These are phyloP conservation scores for Bilobella aurantiaca DNA, from an alignment of 1,140 invertebrate species.

Conservation along the genomic window DNA sequence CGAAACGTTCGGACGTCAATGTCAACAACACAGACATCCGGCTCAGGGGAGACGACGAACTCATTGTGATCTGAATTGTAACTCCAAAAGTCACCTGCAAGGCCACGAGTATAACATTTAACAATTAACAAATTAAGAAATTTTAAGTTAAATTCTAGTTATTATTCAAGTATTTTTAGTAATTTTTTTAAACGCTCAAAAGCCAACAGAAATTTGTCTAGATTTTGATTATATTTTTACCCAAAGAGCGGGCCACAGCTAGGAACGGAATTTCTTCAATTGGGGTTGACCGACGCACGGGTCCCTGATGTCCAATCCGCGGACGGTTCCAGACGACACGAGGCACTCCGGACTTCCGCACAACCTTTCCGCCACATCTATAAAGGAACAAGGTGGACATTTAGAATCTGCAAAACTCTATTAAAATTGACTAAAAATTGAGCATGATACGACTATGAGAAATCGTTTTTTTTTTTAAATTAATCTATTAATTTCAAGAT, in stretches of 20 bases:
- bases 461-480: too few species aligned
- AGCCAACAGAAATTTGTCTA: too few species aligned
- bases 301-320: conserved; percentile 51
- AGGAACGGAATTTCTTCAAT: conserved; percentile 94
- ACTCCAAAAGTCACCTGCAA: conserved; percentile 83
- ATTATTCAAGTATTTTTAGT: too few species aligned
- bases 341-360: conserved; percentile 78
- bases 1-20: conserved; percentile 67
- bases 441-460: too few species aligned
- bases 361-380: conserved; percentile 49
- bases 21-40: conserved; percentile 77
- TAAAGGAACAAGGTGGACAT: not conserved
- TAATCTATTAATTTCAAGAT: too few species aligned
- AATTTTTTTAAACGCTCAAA: too few species aligned
- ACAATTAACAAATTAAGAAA: not conserved
- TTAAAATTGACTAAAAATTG: not conserved
- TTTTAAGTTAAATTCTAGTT: too few species aligned
- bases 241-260: conserved; percentile 85
- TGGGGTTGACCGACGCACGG: conserved; percentile 66
- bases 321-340: conserved; percentile 84
- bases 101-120: not conserved
- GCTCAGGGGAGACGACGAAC: conserved; percentile 94
- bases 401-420: not conserved
- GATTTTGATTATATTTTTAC: conserved; percentile 41
- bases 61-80: conserved; percentile 79